Evolutionary conservation across 2,888 invertebrate species (phyloP).

Genomic region (Trissonchulus sp.): DNA sequence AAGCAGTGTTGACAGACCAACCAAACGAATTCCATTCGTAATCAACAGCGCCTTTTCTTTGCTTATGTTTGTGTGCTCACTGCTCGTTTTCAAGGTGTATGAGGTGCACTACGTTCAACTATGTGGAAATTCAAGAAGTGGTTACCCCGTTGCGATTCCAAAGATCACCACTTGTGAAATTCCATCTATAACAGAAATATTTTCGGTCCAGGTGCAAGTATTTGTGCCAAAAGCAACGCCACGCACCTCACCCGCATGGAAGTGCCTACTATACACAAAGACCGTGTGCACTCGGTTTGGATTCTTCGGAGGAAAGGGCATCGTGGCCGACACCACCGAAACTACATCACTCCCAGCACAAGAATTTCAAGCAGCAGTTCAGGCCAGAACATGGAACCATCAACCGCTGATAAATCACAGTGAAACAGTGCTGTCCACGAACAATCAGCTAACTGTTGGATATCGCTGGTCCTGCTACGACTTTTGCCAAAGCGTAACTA

Average conservation of each 20-base stretch:
- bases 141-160: background rate
- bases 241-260: background rate
- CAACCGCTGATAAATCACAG: background rate
- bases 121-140: background rate
- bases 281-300: background rate
- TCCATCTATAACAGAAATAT: background rate
- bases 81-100: background rate
- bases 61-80: background rate
- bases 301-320: background rate
- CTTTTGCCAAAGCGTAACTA: background rate
- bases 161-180: background rate
- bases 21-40: background rate
- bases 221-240: background rate
- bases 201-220: background rate
- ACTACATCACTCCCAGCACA: background rate
- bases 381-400: background rate
- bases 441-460: background rate
- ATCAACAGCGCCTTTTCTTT: background rate
- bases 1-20: background rate
- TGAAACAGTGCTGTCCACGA: background rate
- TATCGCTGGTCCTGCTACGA: background rate
- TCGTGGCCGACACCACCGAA: background rate
- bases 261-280: background rate
- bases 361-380: background rate
- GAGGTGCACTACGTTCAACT: too few species aligned